Conservation (phyloP, 2,888 invertebrate genomes). For the Ophraella communa region DNA sequence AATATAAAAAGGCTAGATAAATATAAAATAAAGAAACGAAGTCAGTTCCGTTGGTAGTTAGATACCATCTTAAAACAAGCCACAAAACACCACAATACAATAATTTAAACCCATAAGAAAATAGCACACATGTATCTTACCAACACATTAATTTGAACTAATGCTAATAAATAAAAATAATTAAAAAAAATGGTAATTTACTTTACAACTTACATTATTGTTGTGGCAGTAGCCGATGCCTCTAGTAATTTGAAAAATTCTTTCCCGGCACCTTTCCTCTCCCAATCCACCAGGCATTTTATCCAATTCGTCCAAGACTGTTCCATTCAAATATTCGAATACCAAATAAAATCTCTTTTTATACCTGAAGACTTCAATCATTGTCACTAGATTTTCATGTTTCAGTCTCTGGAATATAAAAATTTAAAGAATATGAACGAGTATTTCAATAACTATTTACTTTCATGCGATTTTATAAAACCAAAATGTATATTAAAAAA, state of each 20-base stretch:
- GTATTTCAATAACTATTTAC: too few species aligned
- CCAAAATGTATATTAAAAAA: too few species aligned
- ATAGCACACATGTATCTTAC: too few species aligned
- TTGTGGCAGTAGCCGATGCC: conserved; percentile 83
- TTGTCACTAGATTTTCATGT: conserved; percentile 86
- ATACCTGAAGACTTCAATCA: conserved; percentile 87
- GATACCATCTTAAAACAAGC: too few species aligned
- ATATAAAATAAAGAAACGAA: too few species aligned
- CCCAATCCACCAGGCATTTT: conserved; percentile 74
- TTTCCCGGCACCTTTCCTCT: conserved; percentile 74
- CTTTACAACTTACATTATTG: conserved; percentile 71
- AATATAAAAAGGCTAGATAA: too few species aligned
- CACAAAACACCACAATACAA: too few species aligned
- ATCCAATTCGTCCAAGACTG: conserved; percentile 84
- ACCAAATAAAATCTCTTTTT: conserved; percentile 85
- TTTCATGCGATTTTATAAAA: too few species aligned
- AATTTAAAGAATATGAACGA: background rate
- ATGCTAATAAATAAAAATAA: background rate
- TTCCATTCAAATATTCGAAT: conserved; percentile 87
- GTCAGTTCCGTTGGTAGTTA: too few species aligned
- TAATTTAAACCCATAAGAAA: too few species aligned
- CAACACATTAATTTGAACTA: too few species aligned
- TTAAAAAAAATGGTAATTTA: background rate
- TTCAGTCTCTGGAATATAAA: conserved; percentile 72
- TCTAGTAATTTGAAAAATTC: conserved; percentile 82